A percentile compares a stretch with the other conserved stretches of the same genome.
phyloP scores from a whole-genome alignment of 1,140 invertebrate species.

The Caerostris extrusa region DNA sequence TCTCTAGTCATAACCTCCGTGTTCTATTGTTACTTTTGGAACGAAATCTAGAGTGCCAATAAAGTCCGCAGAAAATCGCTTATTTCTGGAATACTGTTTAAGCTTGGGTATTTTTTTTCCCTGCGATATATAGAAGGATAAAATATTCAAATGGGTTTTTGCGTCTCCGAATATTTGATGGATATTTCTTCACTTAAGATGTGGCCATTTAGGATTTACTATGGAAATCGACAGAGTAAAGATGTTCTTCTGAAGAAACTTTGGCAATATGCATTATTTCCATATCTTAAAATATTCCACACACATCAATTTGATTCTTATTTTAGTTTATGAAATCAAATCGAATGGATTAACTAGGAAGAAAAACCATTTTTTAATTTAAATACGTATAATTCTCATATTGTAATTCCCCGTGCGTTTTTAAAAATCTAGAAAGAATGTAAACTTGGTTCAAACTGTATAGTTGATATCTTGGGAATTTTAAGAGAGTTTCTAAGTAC shows the following conservation, averaged over 20 bases:
- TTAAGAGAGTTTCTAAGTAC: too few species aligned
- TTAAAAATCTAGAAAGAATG: too few species aligned
- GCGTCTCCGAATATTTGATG: conserved; percentile 47
- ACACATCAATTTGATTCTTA: too few species aligned
- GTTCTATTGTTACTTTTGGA: conserved; percentile 65
- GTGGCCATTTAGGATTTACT: conserved; percentile 20
- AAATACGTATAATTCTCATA: too few species aligned
- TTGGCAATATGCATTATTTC: neutral
- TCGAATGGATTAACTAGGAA: too few species aligned
- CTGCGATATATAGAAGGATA: conserved; percentile 53
- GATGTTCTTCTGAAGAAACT: neutral
- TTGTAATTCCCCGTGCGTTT: too few species aligned
- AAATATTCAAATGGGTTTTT: conserved; percentile 71
- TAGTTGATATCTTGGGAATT: too few species aligned
- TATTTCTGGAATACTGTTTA: conserved; percentile 55
- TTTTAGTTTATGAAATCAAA: too few species aligned
- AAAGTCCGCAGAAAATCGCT: conserved; percentile 49
- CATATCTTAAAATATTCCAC: neutral
- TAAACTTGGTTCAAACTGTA: too few species aligned
- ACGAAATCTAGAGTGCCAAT: conserved; percentile 67
- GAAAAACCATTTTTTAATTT: too few species aligned
- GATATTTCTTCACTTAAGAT: conserved; percentile 56
- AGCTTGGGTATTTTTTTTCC: conserved; percentile 54
- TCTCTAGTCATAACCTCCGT: conserved; percentile 66
- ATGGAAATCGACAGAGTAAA: neutral